These are phyloP conservation scores for Fulmarus glacialis DNA, from an alignment of 2,113 vertebrate genomes.

Conservation along the genomic window DNA sequence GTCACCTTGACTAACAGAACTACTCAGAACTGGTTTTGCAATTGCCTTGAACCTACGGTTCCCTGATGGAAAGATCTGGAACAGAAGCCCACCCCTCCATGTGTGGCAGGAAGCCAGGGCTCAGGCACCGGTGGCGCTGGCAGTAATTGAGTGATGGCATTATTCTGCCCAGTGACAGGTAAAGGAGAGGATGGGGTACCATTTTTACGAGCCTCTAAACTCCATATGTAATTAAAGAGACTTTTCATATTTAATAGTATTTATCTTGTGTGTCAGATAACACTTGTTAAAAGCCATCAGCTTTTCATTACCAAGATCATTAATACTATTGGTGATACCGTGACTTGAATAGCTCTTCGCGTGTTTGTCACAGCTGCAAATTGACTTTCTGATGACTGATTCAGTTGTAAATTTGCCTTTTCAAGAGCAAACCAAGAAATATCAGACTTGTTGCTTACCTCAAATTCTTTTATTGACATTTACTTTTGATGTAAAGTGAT, in stretches of 20 bases:
- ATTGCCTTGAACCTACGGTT: background rate
- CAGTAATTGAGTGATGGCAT: background rate
- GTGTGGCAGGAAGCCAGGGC: background rate
- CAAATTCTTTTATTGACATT: background rate
- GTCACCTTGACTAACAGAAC: background rate
- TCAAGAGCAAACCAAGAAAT: background rate
- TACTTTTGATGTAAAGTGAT: background rate
- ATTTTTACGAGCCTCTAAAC: background rate
- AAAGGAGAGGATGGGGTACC: fast-evolving
- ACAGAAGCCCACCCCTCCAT: fast-evolving
- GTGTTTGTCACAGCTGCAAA: conserved; percentile 35
- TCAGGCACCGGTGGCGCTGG: background rate
- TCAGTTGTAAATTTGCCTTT: conserved; percentile 41
- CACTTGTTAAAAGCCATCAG: conserved; percentile 54
- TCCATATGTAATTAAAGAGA: conserved; percentile 19
- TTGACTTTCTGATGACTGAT: conserved; percentile 5
- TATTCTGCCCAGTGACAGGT: background rate
- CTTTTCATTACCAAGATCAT: conserved; percentile 50
- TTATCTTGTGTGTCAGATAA: conserved; percentile 50
- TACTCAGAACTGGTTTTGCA: background rate
- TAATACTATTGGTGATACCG: background rate
- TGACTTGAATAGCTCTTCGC: background rate
- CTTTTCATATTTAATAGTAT: conserved; percentile 57
- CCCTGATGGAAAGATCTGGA: background rate
- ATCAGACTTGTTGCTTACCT: background rate